Evolutionary conservation across 2,888 invertebrate species (phyloP).

Genomic region (Sarcophaga subvicina): DNA sequence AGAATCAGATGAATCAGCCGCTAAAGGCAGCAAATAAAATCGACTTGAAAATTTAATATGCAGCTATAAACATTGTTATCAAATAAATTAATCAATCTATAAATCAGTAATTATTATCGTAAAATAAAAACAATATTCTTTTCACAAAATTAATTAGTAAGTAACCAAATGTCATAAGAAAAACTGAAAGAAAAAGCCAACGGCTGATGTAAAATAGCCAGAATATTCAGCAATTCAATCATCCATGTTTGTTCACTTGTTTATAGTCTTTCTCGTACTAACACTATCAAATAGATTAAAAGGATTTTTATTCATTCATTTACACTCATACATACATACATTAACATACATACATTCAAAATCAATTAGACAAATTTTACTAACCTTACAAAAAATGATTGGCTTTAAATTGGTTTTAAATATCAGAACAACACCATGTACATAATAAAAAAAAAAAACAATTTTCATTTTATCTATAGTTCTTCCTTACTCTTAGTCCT

Average conservation of each 20-base stretch:
- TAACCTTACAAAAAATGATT: too few relatives aligned
- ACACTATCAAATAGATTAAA: slow-evolving; percentile 6
- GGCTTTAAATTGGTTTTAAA: too few relatives aligned
- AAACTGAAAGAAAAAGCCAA: slow-evolving; percentile 24
- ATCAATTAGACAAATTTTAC: too few relatives aligned
- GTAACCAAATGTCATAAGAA: slow-evolving; percentile 45
- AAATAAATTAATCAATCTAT: slow-evolving; percentile 28
- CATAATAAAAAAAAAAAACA: too few relatives aligned
- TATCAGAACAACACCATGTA: too few relatives aligned
- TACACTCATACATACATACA: not conserved
- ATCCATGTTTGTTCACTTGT: slow-evolving; percentile 25
- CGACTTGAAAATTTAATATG: slow-evolving; percentile 2
- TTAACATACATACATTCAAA: not conserved
- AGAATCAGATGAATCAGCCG: slow-evolving; percentile 79
- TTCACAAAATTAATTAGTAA: slow-evolving; percentile 64
- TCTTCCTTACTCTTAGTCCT: too few relatives aligned
- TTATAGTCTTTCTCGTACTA: slow-evolving; percentile 19
- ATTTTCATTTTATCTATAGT: not conserved
- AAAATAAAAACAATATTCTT: slow-evolving; percentile 11
- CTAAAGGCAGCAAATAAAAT: slow-evolving; percentile 76
- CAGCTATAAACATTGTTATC: slow-evolving; percentile 48
- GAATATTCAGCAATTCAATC: slow-evolving; percentile 30
- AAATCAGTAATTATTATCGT: slow-evolving; percentile 18
- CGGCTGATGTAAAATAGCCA: slow-evolving; percentile 36
- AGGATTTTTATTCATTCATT: not conserved